Percentiles rank a stretch among this genome's conserved stretches.
These are phyloP conservation scores for Zelleria hepariella DNA, from an alignment of 2,888 invertebrate genomes.

Conservation along the genomic window DNA sequence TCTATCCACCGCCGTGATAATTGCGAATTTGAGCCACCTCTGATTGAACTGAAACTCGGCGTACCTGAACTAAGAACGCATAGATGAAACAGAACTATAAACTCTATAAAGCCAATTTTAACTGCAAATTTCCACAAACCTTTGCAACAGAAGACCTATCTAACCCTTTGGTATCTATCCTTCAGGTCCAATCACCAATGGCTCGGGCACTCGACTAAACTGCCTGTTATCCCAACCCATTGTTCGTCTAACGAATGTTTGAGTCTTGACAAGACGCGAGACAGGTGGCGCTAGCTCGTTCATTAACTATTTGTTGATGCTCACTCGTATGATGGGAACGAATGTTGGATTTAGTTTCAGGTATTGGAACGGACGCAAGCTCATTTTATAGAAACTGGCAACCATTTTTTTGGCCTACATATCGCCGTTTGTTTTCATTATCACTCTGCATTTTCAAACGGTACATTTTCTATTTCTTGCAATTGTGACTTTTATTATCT, in stretches of 20 bases:
- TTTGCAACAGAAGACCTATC: not conserved
- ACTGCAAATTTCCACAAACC: not conserved
- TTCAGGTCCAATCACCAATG: slow-evolving; percentile 20
- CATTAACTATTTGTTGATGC: slow-evolving; percentile 16
- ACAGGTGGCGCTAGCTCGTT: slow-evolving; percentile 37
- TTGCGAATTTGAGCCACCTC: too few relatives aligned
- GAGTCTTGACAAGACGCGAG: slow-evolving; percentile 47
- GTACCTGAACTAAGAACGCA: too few relatives aligned
- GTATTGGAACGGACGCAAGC: too few relatives aligned
- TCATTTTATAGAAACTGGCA: too few relatives aligned
- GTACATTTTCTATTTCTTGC: too few relatives aligned
- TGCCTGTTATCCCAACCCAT: slow-evolving; percentile 60
- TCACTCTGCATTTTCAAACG: too few relatives aligned
- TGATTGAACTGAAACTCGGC: too few relatives aligned
- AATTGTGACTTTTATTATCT: too few relatives aligned
- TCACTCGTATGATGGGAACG: slow-evolving; percentile 12
- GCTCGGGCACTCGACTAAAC: slow-evolving; percentile 41
- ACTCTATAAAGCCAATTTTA: not conserved
- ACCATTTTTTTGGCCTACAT: too few relatives aligned
- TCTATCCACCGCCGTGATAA: too few relatives aligned
- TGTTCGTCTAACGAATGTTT: slow-evolving; percentile 27
- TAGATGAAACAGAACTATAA: too few relatives aligned
- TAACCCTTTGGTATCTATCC: not conserved
- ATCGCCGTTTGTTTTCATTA: too few relatives aligned
- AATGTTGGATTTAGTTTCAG: not conserved